Evolutionary conservation across 30 jellyfish, hydroid and myxozoan genomes (phyloP).

Genomic region (Cassiopea xamachana): DNA sequence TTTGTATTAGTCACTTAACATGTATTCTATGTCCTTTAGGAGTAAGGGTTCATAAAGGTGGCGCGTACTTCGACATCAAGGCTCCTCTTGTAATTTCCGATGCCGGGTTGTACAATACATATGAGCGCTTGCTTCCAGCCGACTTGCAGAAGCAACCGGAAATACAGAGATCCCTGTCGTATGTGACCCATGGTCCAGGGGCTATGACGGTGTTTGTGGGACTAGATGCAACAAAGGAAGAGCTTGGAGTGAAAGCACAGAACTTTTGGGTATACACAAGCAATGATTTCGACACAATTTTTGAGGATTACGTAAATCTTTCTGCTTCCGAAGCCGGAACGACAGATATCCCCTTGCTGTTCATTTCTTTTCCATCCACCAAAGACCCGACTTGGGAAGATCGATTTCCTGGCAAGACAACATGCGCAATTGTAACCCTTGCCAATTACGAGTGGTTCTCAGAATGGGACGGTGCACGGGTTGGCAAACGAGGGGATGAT

Average conservation of each 20-base stretch:
- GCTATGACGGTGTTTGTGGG: constrained; percentile 89
- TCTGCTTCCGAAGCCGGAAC: constrained; percentile 75
- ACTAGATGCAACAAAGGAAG: constrained; percentile 88
- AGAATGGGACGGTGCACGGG: constrained; percentile 85
- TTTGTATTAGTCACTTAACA: background rate
- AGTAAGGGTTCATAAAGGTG: constrained; percentile 84
- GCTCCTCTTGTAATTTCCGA: constrained; percentile 92
- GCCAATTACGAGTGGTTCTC: constrained; percentile 93
- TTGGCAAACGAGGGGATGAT: constrained; percentile 88
- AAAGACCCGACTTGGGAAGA: constrained; percentile 96
- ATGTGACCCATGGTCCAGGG: constrained; percentile 81
- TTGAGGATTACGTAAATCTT: constrained; percentile 62
- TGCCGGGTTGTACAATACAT: constrained; percentile 90
- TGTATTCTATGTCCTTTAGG: constrained; percentile 40
- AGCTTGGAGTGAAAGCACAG: constrained; percentile 75
- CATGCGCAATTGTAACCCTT: constrained; percentile 90
- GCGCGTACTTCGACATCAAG: constrained; percentile 66
- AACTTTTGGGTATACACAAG: constrained; percentile 89
- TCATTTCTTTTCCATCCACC: constrained; percentile 95
- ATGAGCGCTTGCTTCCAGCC: constrained; percentile 66
- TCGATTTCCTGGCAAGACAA: constrained; percentile 92
- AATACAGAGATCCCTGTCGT: constrained; percentile 47
- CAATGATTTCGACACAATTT: constrained; percentile 57
- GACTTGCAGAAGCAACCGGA: constrained; percentile 26
- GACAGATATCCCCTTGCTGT: constrained; percentile 88